phyloP scores from a whole-genome alignment of 2,797 vertebrate genomes.

The Zalophus californianus region DNA sequence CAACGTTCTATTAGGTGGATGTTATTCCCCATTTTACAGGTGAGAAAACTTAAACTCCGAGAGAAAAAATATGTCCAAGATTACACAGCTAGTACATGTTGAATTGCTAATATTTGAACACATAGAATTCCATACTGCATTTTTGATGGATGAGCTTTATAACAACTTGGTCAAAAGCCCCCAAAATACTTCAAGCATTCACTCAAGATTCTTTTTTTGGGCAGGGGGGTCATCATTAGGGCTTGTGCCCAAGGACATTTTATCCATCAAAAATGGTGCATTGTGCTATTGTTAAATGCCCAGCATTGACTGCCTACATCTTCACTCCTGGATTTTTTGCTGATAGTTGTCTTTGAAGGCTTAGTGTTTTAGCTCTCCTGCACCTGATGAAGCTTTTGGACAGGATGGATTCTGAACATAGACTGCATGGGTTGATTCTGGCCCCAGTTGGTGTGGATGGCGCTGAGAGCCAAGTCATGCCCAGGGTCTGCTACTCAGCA shows the following conservation, averaged over 20 bases:
- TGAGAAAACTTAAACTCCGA: not conserved
- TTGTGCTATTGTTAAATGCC: slow-evolving; percentile 60
- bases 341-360: slow-evolving; percentile 74
- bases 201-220: not conserved
- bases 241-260: not conserved
- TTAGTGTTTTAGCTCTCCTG: slow-evolving; percentile 67
- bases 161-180: not conserved
- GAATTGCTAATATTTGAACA: slow-evolving; percentile 17
- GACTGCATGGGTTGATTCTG: slow-evolving; percentile 79
- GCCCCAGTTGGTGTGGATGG: slow-evolving; percentile 77
- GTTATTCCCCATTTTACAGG: not conserved
- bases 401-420: slow-evolving; percentile 72
- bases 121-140: not conserved
- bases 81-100: not conserved
- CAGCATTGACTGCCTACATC: slow-evolving; percentile 67
- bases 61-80: slow-evolving; percentile 11
- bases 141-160: slow-evolving; percentile 69
- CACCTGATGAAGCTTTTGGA: slow-evolving; percentile 77
- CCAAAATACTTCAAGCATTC: not conserved
- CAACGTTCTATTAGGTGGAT: not conserved
- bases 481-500: slow-evolving; percentile 70
- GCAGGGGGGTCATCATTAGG: not conserved
- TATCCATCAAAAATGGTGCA: slow-evolving; percentile 19
- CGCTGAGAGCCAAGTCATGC: slow-evolving; percentile 70
- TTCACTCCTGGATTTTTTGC: slow-evolving; percentile 73